Base-by-base conservation (phyloP, 2,113 vertebrate genomes). In the Caloenas nicobarica region DNA sequence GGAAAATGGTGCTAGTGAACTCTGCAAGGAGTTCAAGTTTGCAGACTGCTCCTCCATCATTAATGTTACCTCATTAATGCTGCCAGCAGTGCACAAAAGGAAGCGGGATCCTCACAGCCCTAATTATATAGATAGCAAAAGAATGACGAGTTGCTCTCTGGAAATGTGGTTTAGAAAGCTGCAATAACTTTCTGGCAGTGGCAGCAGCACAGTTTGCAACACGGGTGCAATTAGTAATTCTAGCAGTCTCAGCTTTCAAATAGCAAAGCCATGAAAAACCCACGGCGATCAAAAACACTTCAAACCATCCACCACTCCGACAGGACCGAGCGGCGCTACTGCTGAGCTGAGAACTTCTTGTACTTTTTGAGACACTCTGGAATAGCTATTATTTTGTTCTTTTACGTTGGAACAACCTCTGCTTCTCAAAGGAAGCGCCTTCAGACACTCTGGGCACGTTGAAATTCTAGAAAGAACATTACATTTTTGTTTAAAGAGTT, bases 331-430 rank as follows among this genome's bases (percentile, higher is more conserved):
- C 42, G 11, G 64, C 0, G 19, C 86, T 85, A 31, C 76, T 57
- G 76, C 73, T 24, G 71, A 78, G 94, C 81, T 51, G 40, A 84
- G 87, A 74, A 88, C 89, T 93, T 9, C 53, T 80, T 77, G 95
- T 86, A 13, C 95, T 73, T 66, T 40, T 46, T 29, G 74, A 93
- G 88, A 65, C 15, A 1, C 40, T 74, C 87, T 95, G 92, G 54
- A 93, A 93, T 81, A 71, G 28, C 28, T 26, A 74, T 91, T 26
- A 77, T 24, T 77, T n/a, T n/a, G 72, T 62, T 66, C 78, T 82
- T 82, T 70, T 7, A 17, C 10, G 23, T 6, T 81, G 88, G 88
- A 95, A 91, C 79, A 2, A 64, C 14, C 58, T 66, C 34, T 77
- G 51, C 88, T 81, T 40, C 46, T 42, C 18, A n/a, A 46, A 87